Base-by-base conservation (phyloP, 2,797 vertebrate species). In the Amblyopsis hoosieri region DNA sequence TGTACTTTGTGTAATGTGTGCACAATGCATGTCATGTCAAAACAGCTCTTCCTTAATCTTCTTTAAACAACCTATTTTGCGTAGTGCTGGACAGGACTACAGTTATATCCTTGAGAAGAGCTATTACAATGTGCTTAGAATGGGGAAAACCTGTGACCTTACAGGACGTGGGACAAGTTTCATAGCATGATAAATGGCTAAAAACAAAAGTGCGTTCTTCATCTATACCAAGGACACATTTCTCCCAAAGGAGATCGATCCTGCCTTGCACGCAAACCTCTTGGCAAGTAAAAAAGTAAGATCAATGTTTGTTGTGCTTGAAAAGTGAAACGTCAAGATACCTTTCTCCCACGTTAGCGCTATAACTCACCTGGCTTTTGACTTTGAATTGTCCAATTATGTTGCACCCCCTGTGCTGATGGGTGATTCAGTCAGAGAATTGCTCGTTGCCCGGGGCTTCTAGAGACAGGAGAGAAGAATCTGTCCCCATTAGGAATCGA, bases 401-500 rank as follows among this genome's bases (percentile, higher is more conserved):
- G 57, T 54, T 50, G 51, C 47, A 7, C 37, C 37, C 37, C 8
- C 7, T 7, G 54, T 57, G 64, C 57, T 69, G 75, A 84, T 67
- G 62, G 72, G 75, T 78, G 66, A 53, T 72, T 72, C 64, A 73
- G 66, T 72, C 59, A 42, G 57, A 37, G 57, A 67, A 69, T 53
- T 62, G 29, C 70, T 75, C 37, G 1, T 47, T 42, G 71, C 81
- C 55, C 0, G 67, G 66, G 64, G 74, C 75, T 73, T 19, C 37
- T 45, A 12, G 46, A 56, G 62, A 68, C 70, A 55, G 33, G 49
- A 81, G 73, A 67, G 74, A 69, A 72, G 59, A 81, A 72, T 57
- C 64, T 58, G 79, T 60, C 65, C 67, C 62, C 71, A 75, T 81
- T 75, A 85, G 71, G 63, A 77, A 64, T 37, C 1, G 54, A 71